Base-by-base conservation (phyloP, 2,113 vertebrate species). In the Oryctolagus cuniculus region DNA sequence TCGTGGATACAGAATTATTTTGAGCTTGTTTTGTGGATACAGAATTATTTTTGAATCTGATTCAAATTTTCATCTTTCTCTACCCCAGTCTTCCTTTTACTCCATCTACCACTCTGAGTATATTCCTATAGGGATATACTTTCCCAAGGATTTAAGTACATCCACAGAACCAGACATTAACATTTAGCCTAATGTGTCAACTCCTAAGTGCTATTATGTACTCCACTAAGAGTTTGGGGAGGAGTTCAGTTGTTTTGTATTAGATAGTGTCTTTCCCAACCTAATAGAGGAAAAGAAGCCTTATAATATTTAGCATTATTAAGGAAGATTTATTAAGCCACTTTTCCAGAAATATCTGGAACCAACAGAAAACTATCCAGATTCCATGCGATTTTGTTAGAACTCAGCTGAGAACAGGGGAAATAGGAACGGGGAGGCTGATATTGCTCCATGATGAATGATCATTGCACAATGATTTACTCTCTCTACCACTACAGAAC, bases 381-480 rank as follows among this genome's bases (percentile, higher is more conserved):
- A 87, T 89, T 70, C 80, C 29, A 44, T 85, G 80, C 21, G 58
- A 34, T 34, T 13, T 72, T 70, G 86, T 93, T 91, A 95, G 78
- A 96, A 87, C 51, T 36, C 85, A 53, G 15, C 93, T 64, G 58
- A 21, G n/a, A 4, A 79, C 53, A 34, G 15, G n/a, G 29, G 29
- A 49, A 44, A 13, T n/a, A 8, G 51, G 73, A 11, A 82, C 73
- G 67, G 53, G 38, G 73, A 78, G 67, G 87, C 58, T 94, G 38
- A 63, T 31, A 44, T 66, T 31, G 7, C 91, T 87, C 88, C 88
- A 29, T 95, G 86, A 97, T 96, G 95, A 96, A 98, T 96, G 73
- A 88, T 78, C 72, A 78, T 87, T 86, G 85, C 96, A 85, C 29
- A 44, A 73, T 96, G 97, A 97, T 97, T 98, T 97, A 96, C 89